phyloP scores from a whole-genome alignment of 2,888 invertebrate species.

The Nemoura dubitans region DNA sequence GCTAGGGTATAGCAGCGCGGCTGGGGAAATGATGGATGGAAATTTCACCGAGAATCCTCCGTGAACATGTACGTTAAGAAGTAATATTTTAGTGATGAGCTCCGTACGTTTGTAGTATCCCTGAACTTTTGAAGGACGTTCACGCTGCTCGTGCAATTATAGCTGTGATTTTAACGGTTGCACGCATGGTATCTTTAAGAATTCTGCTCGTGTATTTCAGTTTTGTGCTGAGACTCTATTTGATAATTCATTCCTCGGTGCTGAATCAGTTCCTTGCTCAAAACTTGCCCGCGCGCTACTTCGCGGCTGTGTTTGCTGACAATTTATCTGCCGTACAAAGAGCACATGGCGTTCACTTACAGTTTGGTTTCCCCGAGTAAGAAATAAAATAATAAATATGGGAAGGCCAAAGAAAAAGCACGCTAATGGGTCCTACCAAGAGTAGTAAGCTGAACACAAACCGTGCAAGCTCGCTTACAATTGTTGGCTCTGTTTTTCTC shows the following conservation, averaged over 20 bases:
- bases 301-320: neutral
- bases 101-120: neutral
- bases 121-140: neutral
- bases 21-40: constrained; percentile 7
- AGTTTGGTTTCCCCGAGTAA: constrained; percentile 17
- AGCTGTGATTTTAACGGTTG: neutral
- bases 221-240: neutral
- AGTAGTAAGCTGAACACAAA: constrained; percentile 15
- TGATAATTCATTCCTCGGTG: neutral
- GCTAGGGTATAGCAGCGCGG: neutral
- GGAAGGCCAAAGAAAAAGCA: constrained; percentile 15
- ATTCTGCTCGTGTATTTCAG: neutral
- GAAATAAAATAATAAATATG: constrained; percentile 28
- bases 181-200: neutral
- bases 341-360: constrained; percentile 12
- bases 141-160: neutral
- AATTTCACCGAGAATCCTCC: neutral
- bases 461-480: constrained; percentile 14
- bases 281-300: neutral
- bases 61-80: neutral
- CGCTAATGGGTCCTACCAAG: neutral
- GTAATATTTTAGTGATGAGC: neutral
- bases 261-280: neutral
- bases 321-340: constrained; percentile 1
- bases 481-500: neutral